Conservation (phyloP, 2,888 invertebrate species). For the Nomada hirtipes region DNA sequence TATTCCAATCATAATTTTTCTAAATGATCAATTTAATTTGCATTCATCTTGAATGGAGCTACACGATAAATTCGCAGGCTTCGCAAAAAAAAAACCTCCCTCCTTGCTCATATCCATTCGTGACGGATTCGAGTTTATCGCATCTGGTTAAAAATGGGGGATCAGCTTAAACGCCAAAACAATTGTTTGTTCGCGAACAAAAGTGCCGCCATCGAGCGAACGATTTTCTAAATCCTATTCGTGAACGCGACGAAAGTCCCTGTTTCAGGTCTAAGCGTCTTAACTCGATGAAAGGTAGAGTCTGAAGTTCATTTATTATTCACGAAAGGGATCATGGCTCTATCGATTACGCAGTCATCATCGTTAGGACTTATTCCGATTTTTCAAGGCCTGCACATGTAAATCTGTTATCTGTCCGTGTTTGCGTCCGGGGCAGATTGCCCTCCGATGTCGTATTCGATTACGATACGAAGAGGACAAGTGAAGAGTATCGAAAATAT, state of each 20-base stretch:
- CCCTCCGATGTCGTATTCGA: constrained; percentile 56
- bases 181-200: not conserved
- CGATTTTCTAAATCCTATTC: constrained; percentile 5
- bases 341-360: constrained; percentile 26
- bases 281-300: not conserved
- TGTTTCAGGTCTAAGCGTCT: constrained; percentile 19
- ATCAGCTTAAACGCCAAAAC: not conserved
- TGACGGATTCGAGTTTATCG: not conserved
- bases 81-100: too few relatives aligned
- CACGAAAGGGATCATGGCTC: constrained; percentile 14
- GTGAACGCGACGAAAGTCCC: constrained; percentile 3
- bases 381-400: constrained; percentile 37
- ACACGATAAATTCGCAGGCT: too few relatives aligned
- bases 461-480: constrained; percentile 66
- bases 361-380: constrained; percentile 35
- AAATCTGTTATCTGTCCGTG: constrained; percentile 22
- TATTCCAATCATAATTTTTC: too few relatives aligned
- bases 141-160: not conserved
- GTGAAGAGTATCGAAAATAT: constrained; percentile 58
- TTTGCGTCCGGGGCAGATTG: constrained; percentile 43
- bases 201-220: not conserved
- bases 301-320: constrained; percentile 17
- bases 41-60: too few relatives aligned
- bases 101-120: too few relatives aligned
- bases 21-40: too few relatives aligned